Evolutionary conservation across 2,797 vertebrate genomes (phyloP).

Genomic region (Lemur catta): DNA sequence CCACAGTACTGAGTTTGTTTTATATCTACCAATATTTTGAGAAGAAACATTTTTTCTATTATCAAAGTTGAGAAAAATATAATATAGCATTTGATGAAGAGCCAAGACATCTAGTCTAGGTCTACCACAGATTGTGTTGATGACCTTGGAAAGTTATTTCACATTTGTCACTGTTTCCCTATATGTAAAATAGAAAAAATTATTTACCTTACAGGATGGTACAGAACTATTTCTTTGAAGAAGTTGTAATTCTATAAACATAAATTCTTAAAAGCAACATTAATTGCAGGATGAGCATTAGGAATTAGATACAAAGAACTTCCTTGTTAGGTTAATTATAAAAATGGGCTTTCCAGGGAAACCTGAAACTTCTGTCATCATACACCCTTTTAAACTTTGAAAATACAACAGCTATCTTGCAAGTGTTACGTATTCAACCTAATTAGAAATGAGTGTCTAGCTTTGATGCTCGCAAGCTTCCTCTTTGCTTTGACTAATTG

Average conservation of each 20-base stretch:
- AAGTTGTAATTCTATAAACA: background rate
- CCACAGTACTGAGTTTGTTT: background rate
- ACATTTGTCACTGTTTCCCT: background rate
- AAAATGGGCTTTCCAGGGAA: slow-evolving; percentile 3
- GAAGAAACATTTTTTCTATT: background rate
- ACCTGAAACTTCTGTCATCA: background rate
- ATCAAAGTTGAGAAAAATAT: background rate
- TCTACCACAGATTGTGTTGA: background rate
- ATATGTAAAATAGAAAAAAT: background rate
- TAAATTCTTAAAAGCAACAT: slow-evolving; percentile 25
- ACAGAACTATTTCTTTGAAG: slow-evolving; percentile 1
- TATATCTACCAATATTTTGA: background rate
- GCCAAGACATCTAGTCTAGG: background rate
- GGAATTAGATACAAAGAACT: background rate
- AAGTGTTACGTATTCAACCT: background rate
- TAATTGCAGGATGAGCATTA: background rate
- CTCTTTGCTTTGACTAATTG: slow-evolving; percentile 2
- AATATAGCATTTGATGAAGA: background rate
- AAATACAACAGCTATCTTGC: background rate
- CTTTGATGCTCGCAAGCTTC: background rate
- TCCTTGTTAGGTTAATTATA: background rate
- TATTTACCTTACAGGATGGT: background rate
- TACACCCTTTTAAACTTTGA: background rate
- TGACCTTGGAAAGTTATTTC: slow-evolving; percentile 20
- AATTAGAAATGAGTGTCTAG: background rate